phyloP scores from a whole-genome alignment of 2,888 invertebrate species.

The Zaprionus bogoriensis region DNA sequence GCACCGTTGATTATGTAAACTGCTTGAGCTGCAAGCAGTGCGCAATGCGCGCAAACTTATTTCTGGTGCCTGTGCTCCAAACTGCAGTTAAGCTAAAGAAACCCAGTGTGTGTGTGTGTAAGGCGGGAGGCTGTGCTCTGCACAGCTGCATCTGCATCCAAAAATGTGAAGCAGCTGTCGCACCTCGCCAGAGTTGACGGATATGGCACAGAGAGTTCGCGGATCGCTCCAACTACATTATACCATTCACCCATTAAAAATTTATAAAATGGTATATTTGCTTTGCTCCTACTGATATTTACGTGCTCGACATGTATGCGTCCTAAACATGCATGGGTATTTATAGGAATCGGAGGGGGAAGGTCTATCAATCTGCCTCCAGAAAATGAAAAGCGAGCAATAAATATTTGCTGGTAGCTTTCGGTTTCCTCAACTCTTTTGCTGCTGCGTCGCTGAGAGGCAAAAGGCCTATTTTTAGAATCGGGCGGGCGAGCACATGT shows the following conservation, averaged over 20 bases:
- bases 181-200: no score
- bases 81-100: no score
- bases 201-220: constrained; percentile 16
- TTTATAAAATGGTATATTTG: no score
- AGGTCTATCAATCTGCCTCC: neutral
- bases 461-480: constrained; percentile 61
- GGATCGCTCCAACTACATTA: no score
- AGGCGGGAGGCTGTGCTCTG: no score
- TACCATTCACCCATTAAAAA: no score
- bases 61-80: constrained; percentile 65
- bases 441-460: constrained; percentile 32
- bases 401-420: constrained; percentile 33
- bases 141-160: constrained; percentile 66
- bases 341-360: constrained; percentile 3
- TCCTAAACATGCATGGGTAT: no score
- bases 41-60: constrained; percentile 57
- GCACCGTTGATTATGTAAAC: constrained; percentile 60
- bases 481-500: constrained; percentile 60
- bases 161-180: constrained; percentile 65
- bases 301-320: no score
- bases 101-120: no score
- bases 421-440: constrained; percentile 41
- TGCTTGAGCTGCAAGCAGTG: constrained; percentile 12
- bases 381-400: neutral
- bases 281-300: no score